A percentile compares a stretch with the other conserved stretches of the same genome.
phyloP scores from a whole-genome alignment of 2,113 vertebrate genomes.

The Brienomyrus longianalis region DNA sequence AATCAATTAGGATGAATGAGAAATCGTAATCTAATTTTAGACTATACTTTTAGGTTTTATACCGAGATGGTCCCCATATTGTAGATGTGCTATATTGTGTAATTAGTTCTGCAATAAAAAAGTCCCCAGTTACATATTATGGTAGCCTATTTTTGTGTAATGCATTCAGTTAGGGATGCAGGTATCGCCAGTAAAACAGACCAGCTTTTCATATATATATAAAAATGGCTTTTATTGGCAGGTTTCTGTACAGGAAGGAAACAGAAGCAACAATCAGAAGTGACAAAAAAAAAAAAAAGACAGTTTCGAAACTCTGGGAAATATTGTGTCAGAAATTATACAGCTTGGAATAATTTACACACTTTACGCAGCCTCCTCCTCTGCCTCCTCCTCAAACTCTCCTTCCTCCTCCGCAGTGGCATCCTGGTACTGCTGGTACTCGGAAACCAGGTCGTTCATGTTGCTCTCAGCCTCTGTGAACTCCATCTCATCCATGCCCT shows the following conservation, averaged over 20 bases:
- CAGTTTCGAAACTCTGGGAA: slow-evolving; percentile 27
- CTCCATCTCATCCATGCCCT: slow-evolving; percentile 92
- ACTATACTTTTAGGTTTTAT: not conserved
- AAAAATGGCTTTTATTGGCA: slow-evolving; percentile 50
- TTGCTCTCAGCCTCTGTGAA: slow-evolving; percentile 87
- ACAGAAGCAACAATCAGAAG: slow-evolving; percentile 23
- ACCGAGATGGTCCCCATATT: not conserved
- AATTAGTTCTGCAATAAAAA: not conserved
- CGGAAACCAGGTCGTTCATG: slow-evolving; percentile 91
- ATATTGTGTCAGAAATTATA: slow-evolving; percentile 30
- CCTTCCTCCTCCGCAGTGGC: slow-evolving; percentile 92
- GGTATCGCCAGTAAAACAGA: not conserved
- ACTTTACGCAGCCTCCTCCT: slow-evolving; percentile 56
- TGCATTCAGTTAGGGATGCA: not conserved
- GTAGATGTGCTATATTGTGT: not conserved
- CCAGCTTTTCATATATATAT: not conserved
- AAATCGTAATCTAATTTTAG: not conserved
- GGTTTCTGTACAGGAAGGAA: slow-evolving; percentile 43
- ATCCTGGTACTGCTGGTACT: slow-evolving; percentile 97
- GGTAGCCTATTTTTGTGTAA: not conserved
- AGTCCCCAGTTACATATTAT: not conserved
- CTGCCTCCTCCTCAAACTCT: slow-evolving; percentile 80
- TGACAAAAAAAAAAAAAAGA: not conserved
- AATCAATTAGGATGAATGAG: not conserved
- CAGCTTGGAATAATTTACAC: slow-evolving; percentile 29